Evolutionary conservation across 2,888 invertebrate species (phyloP).

Genomic region (Autographa gamma): DNA sequence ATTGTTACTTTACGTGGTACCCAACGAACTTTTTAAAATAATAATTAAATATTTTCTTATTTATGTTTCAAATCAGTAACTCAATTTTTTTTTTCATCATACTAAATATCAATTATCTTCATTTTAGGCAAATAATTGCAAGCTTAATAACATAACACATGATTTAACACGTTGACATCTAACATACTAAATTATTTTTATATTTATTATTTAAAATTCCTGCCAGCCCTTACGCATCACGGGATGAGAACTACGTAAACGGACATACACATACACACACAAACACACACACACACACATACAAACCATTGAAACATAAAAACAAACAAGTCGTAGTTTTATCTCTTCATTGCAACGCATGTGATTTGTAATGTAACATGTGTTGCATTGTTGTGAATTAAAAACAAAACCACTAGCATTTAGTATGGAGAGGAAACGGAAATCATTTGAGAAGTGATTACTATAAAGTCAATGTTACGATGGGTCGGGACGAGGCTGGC

Average conservation of each 20-base stretch:
- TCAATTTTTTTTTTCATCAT: too few relatives aligned
- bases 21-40: not conserved
- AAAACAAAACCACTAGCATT: not conserved
- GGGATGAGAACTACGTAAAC: conserved; percentile 59
- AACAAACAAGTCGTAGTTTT: conserved; percentile 52
- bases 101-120: too few relatives aligned
- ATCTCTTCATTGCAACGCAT: conserved; percentile 37
- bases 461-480: too few relatives aligned
- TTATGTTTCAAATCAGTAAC: too few relatives aligned
- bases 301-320: conserved; percentile 54
- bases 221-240: conserved; percentile 11
- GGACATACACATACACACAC: conserved; percentile 59
- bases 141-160: too few relatives aligned
- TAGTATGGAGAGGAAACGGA: not conserved
- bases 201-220: not conserved
- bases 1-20: not conserved
- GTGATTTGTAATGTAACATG: conserved; percentile 19
- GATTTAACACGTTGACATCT: too few relatives aligned
- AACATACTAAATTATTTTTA: too few relatives aligned
- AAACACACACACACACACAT: conserved; percentile 62
- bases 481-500: too few relatives aligned
- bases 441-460: not conserved
- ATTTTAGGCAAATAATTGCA: too few relatives aligned
- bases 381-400: conserved; percentile 8
- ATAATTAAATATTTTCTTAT: not conserved